phyloP scores from a whole-genome alignment of 2,888 invertebrate genomes.

The Plemyria rubiginata region DNA sequence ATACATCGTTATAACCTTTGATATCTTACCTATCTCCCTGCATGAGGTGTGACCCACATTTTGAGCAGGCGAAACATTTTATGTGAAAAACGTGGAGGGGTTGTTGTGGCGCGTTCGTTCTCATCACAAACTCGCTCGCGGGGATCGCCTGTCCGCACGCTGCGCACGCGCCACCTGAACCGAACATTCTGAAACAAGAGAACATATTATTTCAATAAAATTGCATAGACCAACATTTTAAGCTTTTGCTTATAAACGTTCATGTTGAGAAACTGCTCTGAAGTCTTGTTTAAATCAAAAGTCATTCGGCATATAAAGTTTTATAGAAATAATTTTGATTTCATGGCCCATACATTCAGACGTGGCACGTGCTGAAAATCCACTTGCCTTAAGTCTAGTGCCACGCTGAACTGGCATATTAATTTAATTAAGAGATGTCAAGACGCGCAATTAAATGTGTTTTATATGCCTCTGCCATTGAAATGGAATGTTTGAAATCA shows the following conservation, averaged over 20 bases:
- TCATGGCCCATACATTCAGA: not conserved
- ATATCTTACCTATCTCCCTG: slow-evolving; percentile 92
- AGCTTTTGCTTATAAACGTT: too few species aligned
- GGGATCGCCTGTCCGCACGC: slow-evolving; percentile 97
- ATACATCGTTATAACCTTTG: not conserved
- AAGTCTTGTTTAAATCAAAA: too few species aligned
- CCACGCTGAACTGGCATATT: slow-evolving; percentile 14
- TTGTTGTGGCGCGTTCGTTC: slow-evolving; percentile 87
- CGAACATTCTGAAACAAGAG: slow-evolving; percentile 92
- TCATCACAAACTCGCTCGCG: slow-evolving; percentile 96
- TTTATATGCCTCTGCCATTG: slow-evolving; percentile 33
- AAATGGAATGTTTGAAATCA: slow-evolving; percentile 47
- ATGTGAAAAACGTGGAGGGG: slow-evolving; percentile 94
- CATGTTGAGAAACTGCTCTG: too few species aligned
- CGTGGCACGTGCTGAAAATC: slow-evolving; percentile 11
- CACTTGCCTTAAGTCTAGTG: slow-evolving; percentile 8
- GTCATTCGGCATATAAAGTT: not conserved
- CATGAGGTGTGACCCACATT: slow-evolving; percentile 94
- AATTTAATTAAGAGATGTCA: slow-evolving; percentile 32
- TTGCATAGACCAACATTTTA: too few species aligned
- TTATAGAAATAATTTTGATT: slow-evolving; percentile 13
- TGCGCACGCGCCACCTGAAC: slow-evolving; percentile 94
- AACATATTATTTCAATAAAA: slow-evolving; percentile 11
- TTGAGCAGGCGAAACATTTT: slow-evolving; percentile 98
- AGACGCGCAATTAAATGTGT: slow-evolving; percentile 36